phyloP scores from a whole-genome alignment of 2,797 vertebrate species.

The Karalla daura region DNA sequence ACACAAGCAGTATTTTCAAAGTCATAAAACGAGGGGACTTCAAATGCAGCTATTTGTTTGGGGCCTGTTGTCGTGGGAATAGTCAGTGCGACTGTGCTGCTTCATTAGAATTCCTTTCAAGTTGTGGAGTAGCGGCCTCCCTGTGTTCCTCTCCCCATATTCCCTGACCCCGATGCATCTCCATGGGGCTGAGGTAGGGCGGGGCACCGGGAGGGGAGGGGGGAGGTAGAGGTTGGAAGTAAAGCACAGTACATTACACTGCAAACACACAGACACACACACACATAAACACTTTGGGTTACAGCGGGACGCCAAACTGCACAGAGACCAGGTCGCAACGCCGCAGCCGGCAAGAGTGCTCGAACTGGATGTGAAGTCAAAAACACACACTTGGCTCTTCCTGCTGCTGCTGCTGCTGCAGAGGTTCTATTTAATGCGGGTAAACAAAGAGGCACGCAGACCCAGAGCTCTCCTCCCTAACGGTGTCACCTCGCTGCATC shows the following conservation, averaged over 20 bases:
- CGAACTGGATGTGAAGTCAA: constrained; percentile 66
- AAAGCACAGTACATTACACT: constrained; percentile 58
- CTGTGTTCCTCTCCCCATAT: constrained; percentile 86
- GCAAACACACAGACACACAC: constrained; percentile 31
- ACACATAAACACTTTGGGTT: constrained; percentile 26
- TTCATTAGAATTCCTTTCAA: constrained; percentile 90
- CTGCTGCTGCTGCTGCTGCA: constrained; percentile 19
- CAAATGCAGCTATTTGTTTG: constrained; percentile 90
- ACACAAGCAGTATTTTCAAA: constrained; percentile 81
- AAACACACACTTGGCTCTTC: constrained; percentile 24
- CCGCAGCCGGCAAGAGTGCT: constrained; percentile 38
- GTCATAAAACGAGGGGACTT: constrained; percentile 87
- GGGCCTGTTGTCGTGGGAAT: constrained; percentile 88
- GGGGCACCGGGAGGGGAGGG: constrained; percentile 64
- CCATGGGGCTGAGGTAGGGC: constrained; percentile 82
- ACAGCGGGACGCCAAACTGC: constrained; percentile 20
- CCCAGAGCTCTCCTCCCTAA: constrained; percentile 74
- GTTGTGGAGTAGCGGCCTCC: constrained; percentile 85
- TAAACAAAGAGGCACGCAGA: constrained; percentile 47
- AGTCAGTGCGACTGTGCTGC: constrained; percentile 81
- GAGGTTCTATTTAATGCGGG: constrained; percentile 42
- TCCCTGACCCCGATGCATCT: constrained; percentile 85
- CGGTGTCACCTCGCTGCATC: constrained; percentile 78
- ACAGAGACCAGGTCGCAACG: not conserved
- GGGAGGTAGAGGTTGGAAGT: constrained; percentile 53